Evolutionary conservation across 1,140 invertebrate species (phyloP), one percentile per base, ranked within the genome.

Genomic region (Ooceraea biroi): DNA sequence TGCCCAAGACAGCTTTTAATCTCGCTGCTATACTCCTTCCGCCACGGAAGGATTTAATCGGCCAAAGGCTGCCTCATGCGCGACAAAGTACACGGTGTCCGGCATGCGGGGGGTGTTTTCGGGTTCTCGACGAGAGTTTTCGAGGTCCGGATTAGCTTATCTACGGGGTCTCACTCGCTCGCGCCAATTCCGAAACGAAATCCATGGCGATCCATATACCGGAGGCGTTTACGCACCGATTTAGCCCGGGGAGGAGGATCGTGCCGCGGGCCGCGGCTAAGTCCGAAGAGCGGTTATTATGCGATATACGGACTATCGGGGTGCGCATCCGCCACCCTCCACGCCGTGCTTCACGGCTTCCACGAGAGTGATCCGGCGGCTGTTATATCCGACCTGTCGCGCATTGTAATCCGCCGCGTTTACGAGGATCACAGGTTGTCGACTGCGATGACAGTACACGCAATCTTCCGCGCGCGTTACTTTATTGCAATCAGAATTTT

Each of bases 61-160:
- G 68, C 52, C 69, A 65, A 48, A 61, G 60, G 57, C 48, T 41
- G 11, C 58, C 25, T 36, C 36, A 7, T 7, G 36, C 36, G 36
- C 50, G 50, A 55, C 80, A 88, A 87, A 71, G 88, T 88, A 85
- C 25, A 68, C 48, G 61, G 57, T 74, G 57, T 82, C 78, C 44
- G 80, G 85, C 60, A 48, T 22, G 55, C 17, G 17, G 7, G 52
- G 65, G 77, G 58, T 68, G 61, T 87, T 88, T 77, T 63, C 4
- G 57, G 80, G 69, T 27, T 78, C 83, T 66, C 83, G 85, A 80
- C 87, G 91, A 88, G 87, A 93, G 90, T 94, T 94, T 93, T 91
- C 91, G 90, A 83, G 83, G 72, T 57, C 82, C 91, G 91, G 94
- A 94, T 94, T 94, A 94, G 92, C 93, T 94, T 94, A 94, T 94